These are phyloP conservation scores for Bhutanitis thaidina DNA, from an alignment of 2,888 invertebrate species.

Conservation along the genomic window DNA sequence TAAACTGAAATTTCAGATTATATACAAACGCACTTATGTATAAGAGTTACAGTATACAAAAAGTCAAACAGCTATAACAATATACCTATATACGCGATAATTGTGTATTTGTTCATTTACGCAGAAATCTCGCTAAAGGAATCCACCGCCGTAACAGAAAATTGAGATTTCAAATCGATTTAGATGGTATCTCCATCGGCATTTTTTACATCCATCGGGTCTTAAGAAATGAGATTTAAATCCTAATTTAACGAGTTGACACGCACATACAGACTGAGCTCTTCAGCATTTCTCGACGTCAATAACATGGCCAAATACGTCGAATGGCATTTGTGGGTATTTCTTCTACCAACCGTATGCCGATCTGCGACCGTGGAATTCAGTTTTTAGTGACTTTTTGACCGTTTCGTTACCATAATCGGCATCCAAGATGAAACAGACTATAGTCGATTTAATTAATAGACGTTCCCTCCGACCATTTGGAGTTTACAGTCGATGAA, in stretches of 20 bases:
- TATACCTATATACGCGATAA: background rate
- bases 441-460: slow-evolving; percentile 59
- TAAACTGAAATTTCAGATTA: no score
- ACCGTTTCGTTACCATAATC: slow-evolving; percentile 52
- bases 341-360: slow-evolving; percentile 53
- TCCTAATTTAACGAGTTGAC: slow-evolving; percentile 51
- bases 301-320: slow-evolving; percentile 45
- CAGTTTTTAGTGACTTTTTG: slow-evolving; percentile 54
- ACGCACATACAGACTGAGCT: slow-evolving; percentile 42
- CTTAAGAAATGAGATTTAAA: slow-evolving; percentile 41
- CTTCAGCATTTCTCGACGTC: slow-evolving; percentile 48
- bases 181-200: slow-evolving; percentile 32
- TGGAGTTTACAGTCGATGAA: slow-evolving; percentile 45
- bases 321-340: slow-evolving; percentile 40
- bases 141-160: slow-evolving; percentile 32
- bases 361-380: slow-evolving; percentile 45
- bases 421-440: slow-evolving; percentile 44
- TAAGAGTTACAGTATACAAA: background rate
- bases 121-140: slow-evolving; percentile 18
- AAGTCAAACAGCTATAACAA: no score
- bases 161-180: slow-evolving; percentile 28
- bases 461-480: slow-evolving; percentile 44
- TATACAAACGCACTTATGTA: background rate
- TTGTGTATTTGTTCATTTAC: slow-evolving; percentile 15
- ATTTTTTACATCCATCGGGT: slow-evolving; percentile 35